phyloP scores from a whole-genome alignment of 2,113 vertebrate species.

The Saccopteryx leptura region DNA sequence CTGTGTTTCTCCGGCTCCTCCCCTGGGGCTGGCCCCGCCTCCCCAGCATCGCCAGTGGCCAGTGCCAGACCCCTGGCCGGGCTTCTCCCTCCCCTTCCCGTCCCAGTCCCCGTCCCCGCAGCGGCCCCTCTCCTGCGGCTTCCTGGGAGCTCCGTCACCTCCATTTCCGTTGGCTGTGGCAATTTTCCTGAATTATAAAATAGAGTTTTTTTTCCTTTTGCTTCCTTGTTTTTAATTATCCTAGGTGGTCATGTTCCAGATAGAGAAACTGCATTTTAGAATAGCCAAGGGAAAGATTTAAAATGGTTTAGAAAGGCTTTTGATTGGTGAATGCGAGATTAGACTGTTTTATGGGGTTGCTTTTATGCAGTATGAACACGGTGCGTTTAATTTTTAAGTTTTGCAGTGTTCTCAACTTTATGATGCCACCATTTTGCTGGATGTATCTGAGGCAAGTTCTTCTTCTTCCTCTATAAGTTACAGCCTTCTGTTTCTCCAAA shows the following conservation, averaged over 20 bases:
- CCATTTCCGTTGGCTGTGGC: background rate
- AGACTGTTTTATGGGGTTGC: conserved; percentile 3
- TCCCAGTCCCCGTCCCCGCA: background rate
- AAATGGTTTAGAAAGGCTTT: conserved; percentile 42
- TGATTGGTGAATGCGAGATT: background rate
- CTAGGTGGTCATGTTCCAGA: conserved; percentile 19
- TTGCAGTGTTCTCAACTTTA: conserved; percentile 54
- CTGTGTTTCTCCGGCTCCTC: background rate
- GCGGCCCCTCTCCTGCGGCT: background rate
- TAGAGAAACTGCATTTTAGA: conserved; percentile 58
- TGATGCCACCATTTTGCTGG: conserved; percentile 23
- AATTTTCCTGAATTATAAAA: conserved; percentile 66
- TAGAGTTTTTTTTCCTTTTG: background rate
- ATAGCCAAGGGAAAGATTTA: background rate
- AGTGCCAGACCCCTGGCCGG: accelerated
- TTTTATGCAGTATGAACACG: background rate
- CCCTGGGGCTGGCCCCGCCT: background rate
- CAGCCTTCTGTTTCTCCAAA: conserved; percentile 48
- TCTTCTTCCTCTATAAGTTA: conserved; percentile 53
- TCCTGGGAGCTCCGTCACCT: background rate
- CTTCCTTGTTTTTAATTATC: background rate
- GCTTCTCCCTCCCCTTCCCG: accelerated
- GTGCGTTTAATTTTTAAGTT: conserved; percentile 68
- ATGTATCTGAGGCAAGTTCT: background rate
- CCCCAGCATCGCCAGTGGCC: accelerated